Base-by-base conservation (phyloP, 2,888 invertebrate genomes). In the Halictus ligatus region DNA sequence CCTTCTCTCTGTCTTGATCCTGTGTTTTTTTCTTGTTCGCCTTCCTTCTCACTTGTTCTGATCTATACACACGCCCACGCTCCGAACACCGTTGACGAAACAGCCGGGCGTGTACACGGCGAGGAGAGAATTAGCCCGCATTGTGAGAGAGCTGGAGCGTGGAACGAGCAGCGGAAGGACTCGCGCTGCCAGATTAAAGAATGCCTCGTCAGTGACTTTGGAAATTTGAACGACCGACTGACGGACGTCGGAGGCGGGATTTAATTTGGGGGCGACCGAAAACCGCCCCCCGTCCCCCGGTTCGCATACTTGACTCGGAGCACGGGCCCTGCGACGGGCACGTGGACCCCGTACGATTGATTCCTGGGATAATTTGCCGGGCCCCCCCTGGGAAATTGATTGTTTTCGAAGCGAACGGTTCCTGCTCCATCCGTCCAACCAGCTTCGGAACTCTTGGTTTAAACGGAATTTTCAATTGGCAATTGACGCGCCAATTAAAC, bases 121-220 rank as follows among this genome's bases (percentile, higher is more conserved):
- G 25, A n/a, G 50, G 67, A 58, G 67, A 58, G 85, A 85, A 77
- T 80, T 84, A 84, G 84, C 84, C 69, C 69, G 76, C 80, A 74
- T 71, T 46, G 77, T 84, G 58, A 54, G 21, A 43, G 79, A n/a
- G 18, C 5, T 18, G 46, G 69, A 79, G 25, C 6, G 50, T 48
- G 46, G 76, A 74, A 21, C 35, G 50, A 25, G 29, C 40, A 73
- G 40, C 67, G 48, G 60, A 69, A 64, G 77, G 54, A 71, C 40
- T 18, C 58, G 54, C 73, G 50, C 50, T 35, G 80, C 79, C 46
- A 75, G 71, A 72, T 72, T 71, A 71, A 79, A 43, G 73, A 81
- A 81, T 54, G 79, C 75, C 40, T 79, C 74, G 80, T 83, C 82
- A 48, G 80, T 80, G 75, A 80, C 83, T 75, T 75, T 72, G 74